A percentile compares a stretch with the other conserved stretches of the same genome.
Evolutionary conservation across 2,797 vertebrate genomes (phyloP).

Genomic region (Potorous gilbertii): DNA sequence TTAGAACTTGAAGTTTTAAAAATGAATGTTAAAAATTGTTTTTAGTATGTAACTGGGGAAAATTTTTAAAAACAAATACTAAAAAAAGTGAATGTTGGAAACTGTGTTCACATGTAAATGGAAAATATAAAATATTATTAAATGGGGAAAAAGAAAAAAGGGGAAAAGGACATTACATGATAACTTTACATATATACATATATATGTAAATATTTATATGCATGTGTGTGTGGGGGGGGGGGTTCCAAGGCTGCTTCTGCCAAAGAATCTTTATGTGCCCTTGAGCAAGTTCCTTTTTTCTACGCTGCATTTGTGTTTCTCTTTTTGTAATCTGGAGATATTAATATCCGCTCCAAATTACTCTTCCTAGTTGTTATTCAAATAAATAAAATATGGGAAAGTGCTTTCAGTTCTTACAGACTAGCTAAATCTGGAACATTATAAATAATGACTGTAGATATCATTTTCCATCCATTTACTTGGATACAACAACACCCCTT

Average conservation of each 20-base stretch:
- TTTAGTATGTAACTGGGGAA: too few species aligned
- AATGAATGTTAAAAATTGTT: too few species aligned
- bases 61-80: too few species aligned
- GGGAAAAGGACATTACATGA: too few species aligned
- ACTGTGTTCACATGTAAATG: too few species aligned
- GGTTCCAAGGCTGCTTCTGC: not conserved
- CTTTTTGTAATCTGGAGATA: not conserved
- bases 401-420: not conserved
- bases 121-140: too few species aligned
- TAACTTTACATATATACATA: too few species aligned
- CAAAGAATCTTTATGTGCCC: not conserved
- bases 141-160: too few species aligned
- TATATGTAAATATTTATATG: too few species aligned
- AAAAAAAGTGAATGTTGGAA: too few species aligned
- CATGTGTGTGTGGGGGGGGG: too few species aligned
- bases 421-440: not conserved
- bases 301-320: not conserved
- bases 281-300: not conserved
- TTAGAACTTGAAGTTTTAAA: too few species aligned
- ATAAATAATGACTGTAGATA: not conserved
- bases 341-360: not conserved
- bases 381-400: not conserved
- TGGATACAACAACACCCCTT: not conserved
- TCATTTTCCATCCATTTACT: not conserved
- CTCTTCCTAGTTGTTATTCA: not conserved